Conservation (phyloP, 2,888 invertebrate genomes). For the Geophilus truncorum region DNA sequence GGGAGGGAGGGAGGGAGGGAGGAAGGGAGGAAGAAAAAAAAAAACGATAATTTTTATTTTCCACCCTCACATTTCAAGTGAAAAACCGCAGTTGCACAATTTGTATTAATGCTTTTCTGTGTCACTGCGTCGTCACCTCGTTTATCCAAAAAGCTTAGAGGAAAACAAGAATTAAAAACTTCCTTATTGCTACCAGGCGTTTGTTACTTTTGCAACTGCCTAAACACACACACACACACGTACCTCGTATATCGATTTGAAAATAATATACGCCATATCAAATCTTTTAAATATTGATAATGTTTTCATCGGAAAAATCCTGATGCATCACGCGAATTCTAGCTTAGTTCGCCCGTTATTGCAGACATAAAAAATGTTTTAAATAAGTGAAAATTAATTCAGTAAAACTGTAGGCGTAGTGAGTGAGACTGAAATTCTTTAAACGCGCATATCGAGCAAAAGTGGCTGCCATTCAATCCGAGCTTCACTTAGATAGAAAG, state of each 20-base stretch:
- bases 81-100: neutral
- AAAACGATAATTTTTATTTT: neutral
- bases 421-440: neutral
- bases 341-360: no score
- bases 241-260: neutral
- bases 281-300: neutral
- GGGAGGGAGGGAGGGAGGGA: neutral
- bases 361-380: neutral
- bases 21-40: neutral
- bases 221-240: neutral
- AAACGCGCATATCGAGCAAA: neutral
- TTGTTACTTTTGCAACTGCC: neutral
- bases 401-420: neutral
- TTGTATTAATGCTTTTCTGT: neutral
- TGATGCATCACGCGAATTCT: neutral
- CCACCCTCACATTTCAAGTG: neutral
- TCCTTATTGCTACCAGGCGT: neutral
- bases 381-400: neutral
- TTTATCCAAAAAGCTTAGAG: neutral
- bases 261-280: neutral
- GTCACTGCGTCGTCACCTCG: neutral
- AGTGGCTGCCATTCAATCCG: neutral
- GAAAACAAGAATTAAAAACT: neutral
- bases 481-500: neutral
- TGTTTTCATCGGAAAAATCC: neutral